Conservation (phyloP, 37 sponge, comb jelly and placozoan species). For the Ephydatia muelleri region DNA sequence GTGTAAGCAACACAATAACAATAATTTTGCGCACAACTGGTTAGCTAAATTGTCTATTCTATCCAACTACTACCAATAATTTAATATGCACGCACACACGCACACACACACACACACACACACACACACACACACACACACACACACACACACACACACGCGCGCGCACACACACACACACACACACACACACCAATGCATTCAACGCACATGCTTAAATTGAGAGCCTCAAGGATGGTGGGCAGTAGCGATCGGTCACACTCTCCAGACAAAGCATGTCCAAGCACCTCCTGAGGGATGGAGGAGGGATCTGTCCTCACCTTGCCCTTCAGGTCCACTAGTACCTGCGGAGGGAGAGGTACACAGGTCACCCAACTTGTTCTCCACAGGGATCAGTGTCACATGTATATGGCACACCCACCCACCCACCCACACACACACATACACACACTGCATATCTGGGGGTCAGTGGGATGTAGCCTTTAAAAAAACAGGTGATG, state of each 20-base stretch:
- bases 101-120: background rate
- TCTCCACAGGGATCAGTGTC: no score
- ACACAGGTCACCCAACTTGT: background rate
- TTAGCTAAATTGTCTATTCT: background rate
- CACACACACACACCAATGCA: background rate
- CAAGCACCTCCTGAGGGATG: background rate
- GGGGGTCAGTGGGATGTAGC: no score
- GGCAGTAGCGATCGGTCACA: constrained; percentile 2
- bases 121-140: background rate
- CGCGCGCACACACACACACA: background rate
- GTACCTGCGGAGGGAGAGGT: background rate
- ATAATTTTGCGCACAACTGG: no score
- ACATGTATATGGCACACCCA: no score
- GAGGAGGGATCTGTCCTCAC: background rate
- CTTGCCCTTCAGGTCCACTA: background rate
- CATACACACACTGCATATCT: background rate
- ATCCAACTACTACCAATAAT: background rate
- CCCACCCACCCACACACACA: background rate
- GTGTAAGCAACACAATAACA: no score
- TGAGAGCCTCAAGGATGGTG: background rate
- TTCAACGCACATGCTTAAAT: background rate
- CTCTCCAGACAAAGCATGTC: background rate
- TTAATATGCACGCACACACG: background rate
- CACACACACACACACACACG: background rate
- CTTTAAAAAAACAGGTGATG: no score